Evolutionary conservation across 2,797 vertebrate species (phyloP), one percentile per base, ranked within the genome.

Genomic region (Halcyon leucocephala): DNA sequence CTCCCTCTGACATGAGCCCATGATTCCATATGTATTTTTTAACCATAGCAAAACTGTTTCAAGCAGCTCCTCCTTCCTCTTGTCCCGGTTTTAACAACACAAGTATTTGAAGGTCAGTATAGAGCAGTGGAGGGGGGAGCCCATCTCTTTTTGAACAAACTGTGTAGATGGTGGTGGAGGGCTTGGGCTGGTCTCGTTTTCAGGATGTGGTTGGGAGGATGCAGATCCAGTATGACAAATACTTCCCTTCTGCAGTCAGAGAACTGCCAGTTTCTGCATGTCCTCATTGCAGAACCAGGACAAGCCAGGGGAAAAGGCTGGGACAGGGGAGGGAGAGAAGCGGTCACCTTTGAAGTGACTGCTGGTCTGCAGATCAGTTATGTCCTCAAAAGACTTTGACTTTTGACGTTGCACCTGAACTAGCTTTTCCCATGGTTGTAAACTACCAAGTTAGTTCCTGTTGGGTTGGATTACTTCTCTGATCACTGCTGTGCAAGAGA

Each of bases 221-320:
- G 64, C 16, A 51, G 69, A 33, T 81, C 48, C 77, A 28, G 1
- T 48, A 20, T 3, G 42, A 41, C 8, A 39, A 62, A 57, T 60
- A 19, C 35, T 90, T 72, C 14, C 35, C 11, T 49, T 67, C 62
- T 25, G 66, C 33, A n/a, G 21, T 76, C 39, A 44, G 29, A 46
- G 26, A n/a, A 10, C 8, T 62, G 67, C 48, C 31, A 4, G 0
- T 72, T 70, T 51, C 35, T 80, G 39, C 25, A n/a, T 1, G 1
- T 61, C 20, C 10, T 61, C 2, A 0, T 18, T 76, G 42, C 24
- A 25, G 71, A 61, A 20, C 55, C 8, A 10, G 25, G 44, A 29
- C 13, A 57, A 70, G 48, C 13, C 33, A 54, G 39, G 19, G 60
- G 33, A 42, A 48, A 41, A 0, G 0, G 7, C 28, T 52, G 33